Base-by-base conservation (phyloP, 2,113 vertebrate genomes). In the Nothoprocta perdicaria region DNA sequence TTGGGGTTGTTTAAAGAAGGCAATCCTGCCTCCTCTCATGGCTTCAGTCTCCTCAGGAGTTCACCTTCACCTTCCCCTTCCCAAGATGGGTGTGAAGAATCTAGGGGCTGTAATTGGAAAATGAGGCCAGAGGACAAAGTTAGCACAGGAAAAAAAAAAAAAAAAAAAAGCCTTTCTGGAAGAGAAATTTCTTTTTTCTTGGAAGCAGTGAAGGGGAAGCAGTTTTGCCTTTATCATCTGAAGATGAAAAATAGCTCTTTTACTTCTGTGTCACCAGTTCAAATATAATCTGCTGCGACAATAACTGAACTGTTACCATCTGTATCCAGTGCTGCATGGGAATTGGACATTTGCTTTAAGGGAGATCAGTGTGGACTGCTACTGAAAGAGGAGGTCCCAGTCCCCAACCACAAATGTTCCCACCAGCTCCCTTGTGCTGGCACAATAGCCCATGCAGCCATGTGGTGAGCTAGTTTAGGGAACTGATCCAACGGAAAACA, bases 401-500 rank as follows among this genome's bases (percentile, higher is more conserved):
- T 61, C 35, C 29, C 41, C 10, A 17, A n/a, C 35, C 46, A 71
- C 31, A 86, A 83, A 88, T 71, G 78, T 86, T 77, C n/a, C 68
- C 69, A 90, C 43, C 62, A 88, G 35, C 52, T 88, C 89, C 67
- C 4, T 22, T 65, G 18, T 68, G 57, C 77, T 96, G 89, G 86
- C 89, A 90, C 14, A 52, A 88, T 3, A 68, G 24, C 62, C 88
- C 16, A 88, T 55, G 31, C 31, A 92, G 80, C 53, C 65, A 67
- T 92, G 89, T 90, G 84, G 53, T 79, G 62, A 92, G 89, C 89
- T 92, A 84, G 89, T 76, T 84, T 53, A 92, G 84, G 80, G 92
- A 86, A 88, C 1, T 48, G 84, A 86, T 93, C 58, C 94, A 95
- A 94, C 41, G 68, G 86, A 92, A 93, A 94, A 79, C 48, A 93